Conservation (phyloP, 2,113 vertebrate species). For the Tor tambroides region DNA sequence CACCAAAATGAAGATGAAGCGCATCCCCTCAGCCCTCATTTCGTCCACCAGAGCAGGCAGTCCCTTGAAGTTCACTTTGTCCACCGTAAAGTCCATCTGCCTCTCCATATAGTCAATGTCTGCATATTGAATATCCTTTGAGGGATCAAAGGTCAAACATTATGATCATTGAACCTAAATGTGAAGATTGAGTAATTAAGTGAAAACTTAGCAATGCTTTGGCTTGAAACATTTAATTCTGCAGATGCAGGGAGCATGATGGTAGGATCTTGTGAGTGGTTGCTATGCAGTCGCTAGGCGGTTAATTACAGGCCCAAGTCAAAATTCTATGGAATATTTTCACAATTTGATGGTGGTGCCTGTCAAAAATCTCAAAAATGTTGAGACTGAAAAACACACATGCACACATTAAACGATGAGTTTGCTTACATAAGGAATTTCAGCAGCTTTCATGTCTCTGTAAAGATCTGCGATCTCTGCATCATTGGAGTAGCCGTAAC, state of each 20-base stretch:
- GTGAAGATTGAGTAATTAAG: neutral
- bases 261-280: no score
- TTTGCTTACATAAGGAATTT: conserved; percentile 84
- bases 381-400: neutral
- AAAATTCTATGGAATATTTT: no score
- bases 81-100: conserved; percentile 88
- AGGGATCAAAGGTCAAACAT: conserved; percentile 1
- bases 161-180: neutral
- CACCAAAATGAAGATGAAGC: conserved; percentile 92
- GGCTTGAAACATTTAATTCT: no score
- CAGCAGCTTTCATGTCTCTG: conserved; percentile 74
- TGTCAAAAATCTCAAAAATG: neutral
- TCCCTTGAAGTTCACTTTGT: conserved; percentile 67
- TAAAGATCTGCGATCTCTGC: conserved; percentile 79
- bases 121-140: conserved; percentile 90
- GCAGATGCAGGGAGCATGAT: no score
- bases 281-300: no score
- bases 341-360: no score
- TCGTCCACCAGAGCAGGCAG: conserved; percentile 79
- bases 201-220: neutral
- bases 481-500: conserved; percentile 87
- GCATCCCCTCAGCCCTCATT: conserved; percentile 85
- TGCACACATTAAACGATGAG: neutral
- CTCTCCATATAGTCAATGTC: conserved; percentile 95
- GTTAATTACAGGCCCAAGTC: no score